Evolutionary conservation across 2,113 vertebrate species (phyloP).

Genomic region (Oplegnathus fasciatus): DNA sequence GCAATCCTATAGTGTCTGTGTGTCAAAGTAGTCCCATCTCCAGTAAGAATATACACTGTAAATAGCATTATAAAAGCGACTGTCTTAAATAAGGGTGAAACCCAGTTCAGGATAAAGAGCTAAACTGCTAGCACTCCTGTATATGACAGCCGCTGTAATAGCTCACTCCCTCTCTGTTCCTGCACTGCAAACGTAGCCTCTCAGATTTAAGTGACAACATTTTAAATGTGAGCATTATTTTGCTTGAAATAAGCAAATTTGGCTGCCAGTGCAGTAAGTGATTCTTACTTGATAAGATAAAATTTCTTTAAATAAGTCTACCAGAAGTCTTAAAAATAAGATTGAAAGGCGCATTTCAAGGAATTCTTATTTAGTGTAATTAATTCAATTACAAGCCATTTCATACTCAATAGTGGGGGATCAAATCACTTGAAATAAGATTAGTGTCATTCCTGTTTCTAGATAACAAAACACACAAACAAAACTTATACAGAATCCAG

Average conservation of each 20-base stretch:
- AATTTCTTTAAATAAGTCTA: background rate
- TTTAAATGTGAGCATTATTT: background rate
- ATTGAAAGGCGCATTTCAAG: no score
- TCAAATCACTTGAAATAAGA: no score
- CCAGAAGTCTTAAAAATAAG: no score
- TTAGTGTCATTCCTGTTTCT: no score
- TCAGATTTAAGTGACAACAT: background rate
- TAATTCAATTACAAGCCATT: no score
- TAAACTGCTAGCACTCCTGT: conserved; percentile 11
- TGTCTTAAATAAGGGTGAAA: conserved; percentile 24
- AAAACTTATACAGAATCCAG: background rate
- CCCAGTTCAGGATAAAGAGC: background rate
- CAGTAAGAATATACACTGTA: background rate
- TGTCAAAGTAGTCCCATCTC: background rate
- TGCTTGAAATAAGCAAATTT: background rate
- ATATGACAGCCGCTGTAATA: background rate
- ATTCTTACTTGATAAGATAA: background rate
- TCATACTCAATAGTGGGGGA: no score
- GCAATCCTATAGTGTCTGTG: background rate
- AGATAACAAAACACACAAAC: no score
- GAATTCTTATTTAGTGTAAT: no score
- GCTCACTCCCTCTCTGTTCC: background rate
- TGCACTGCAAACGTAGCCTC: background rate
- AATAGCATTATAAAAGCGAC: background rate
- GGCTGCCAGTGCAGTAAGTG: background rate